Evolutionary conservation across 2,113 vertebrate species (phyloP), one percentile per base, ranked within the genome.

Genomic region (Solea solea): DNA sequence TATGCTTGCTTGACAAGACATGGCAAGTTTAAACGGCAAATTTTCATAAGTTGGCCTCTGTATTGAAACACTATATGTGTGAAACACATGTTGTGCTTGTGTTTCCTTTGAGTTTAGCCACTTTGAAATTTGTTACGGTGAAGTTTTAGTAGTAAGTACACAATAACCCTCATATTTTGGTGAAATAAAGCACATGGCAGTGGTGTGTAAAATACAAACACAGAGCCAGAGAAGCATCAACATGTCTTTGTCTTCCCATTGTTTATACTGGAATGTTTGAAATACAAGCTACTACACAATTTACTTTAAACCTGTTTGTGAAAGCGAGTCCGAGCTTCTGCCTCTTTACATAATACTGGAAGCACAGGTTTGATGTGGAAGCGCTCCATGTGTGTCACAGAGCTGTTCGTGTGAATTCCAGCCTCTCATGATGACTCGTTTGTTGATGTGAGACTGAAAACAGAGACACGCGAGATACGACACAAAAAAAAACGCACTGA

Each of bases 361-460:
- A 82, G 76, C 74, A 66, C 92, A 90, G 89, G 92, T 93, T 92
- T 81, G 70, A 53, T 70, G 66, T 65, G 25, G 42, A 59, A 63
- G 71, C 13, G 56, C 78, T 65, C 79, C 69, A 84, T 68, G 64
- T 45, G 55, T 82, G 83, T 77, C 69, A 76, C 11, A 51, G 45
- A 78, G 69, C 9, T 87, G 83, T 82, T 82, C 76, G 61, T 57
- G 64, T 82, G 72, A 71, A 78, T 86, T 88, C 73, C 66, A 50
- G 42, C 6, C 39, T 9, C 8, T 12, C 16, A 49, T 79, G 40
- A 72, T 77, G 84, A 75, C 77, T 28, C 27, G 52, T 58, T 71
- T 74, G 58, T 46, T 34, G n/a, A 69, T 62, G 51, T 13, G 40
- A 51, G 42, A 54, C 69, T 27, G 5, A 39, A 21, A 40, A 80